Percentiles rank a stretch among this genome's conserved stretches.
Evolutionary conservation across 1,140 invertebrate genomes (phyloP).

Genomic region (Paraescarpia echinospica): DNA sequence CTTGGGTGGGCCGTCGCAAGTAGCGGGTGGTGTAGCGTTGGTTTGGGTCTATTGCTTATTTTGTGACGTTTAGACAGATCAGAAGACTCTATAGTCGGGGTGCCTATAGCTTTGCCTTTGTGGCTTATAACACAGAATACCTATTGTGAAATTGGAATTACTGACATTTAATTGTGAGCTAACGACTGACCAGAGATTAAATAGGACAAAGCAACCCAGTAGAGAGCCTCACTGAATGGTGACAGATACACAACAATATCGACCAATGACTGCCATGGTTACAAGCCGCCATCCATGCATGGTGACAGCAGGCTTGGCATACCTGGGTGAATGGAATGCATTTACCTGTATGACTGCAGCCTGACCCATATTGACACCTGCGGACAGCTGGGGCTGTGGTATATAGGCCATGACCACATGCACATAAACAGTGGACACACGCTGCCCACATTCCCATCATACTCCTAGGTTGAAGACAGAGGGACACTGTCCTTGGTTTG

Average conservation of each 20-base stretch:
- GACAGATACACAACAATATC: neutral
- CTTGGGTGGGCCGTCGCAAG: no score
- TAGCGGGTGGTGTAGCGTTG: no score
- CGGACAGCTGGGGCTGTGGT: neutral
- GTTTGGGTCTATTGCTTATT: no score
- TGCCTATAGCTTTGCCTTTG: no score
- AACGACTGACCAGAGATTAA: neutral
- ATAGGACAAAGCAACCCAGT: neutral
- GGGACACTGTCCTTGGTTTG: neutral
- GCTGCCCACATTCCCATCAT: neutral
- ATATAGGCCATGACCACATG: neutral
- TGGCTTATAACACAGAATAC: no score
- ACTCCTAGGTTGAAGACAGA: neutral
- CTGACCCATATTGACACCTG: neutral
- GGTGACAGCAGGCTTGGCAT: neutral
- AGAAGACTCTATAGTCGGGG: no score
- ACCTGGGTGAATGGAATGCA: neutral
- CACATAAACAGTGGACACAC: neutral
- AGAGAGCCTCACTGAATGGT: neutral
- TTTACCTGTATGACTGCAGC: neutral
- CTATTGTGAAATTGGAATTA: no score
- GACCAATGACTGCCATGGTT: neutral
- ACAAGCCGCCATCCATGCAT: neutral
- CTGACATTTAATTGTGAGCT: no score
- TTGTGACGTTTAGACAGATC: no score